Conservation (phyloP, 2,797 vertebrate species). For the Galagoides demidoff region DNA sequence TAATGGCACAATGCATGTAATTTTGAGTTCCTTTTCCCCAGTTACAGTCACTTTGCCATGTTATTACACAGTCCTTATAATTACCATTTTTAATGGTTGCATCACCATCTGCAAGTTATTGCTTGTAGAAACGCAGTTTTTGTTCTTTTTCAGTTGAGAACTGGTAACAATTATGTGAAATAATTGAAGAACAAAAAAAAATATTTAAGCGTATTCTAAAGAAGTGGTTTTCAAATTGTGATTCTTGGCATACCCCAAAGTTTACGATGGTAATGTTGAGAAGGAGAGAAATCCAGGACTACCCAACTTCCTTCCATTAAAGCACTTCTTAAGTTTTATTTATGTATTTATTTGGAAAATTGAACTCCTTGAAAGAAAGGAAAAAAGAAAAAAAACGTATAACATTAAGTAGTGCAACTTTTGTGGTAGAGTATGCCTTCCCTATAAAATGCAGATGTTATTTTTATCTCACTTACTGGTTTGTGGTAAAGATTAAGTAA, state of each 20-base stretch:
- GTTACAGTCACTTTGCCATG: background rate
- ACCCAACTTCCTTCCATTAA: background rate
- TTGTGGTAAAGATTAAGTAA: slow-evolving; percentile 15
- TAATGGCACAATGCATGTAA: background rate
- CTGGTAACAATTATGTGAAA: slow-evolving; percentile 5
- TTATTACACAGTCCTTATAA: slow-evolving; percentile 1
- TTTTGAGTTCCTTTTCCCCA: background rate
- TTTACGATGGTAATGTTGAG: background rate
- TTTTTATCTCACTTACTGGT: background rate
- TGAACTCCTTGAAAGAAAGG: background rate
- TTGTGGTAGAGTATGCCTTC: background rate
- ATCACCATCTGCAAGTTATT: background rate
- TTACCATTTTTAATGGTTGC: background rate
- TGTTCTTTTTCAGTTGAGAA: background rate
- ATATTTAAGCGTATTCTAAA: background rate
- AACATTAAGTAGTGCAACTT: background rate
- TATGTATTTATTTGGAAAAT: background rate
- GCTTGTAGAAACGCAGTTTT: background rate
- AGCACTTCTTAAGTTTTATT: background rate
- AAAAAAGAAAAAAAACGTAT: background rate
- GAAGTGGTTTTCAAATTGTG: slow-evolving; percentile 5
- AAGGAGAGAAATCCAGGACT: background rate
- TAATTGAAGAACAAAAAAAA: slow-evolving; percentile 23
- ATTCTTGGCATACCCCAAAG: background rate
- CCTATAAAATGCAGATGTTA: background rate